phyloP scores from a whole-genome alignment of 2,113 vertebrate species.

The Suricata suricatta region DNA sequence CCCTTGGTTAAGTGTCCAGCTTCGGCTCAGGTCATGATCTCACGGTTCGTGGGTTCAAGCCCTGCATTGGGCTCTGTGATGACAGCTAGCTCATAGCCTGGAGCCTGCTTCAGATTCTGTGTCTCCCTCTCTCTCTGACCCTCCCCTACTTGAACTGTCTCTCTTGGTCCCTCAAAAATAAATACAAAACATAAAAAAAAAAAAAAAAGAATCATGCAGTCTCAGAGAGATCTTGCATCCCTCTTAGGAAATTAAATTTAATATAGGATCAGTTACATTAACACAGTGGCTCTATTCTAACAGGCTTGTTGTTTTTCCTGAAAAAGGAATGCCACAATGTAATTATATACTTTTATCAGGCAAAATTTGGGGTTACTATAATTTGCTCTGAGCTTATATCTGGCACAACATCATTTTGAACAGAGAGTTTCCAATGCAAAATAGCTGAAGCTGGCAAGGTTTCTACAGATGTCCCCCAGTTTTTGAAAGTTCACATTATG shows the following conservation, averaged over 20 bases:
- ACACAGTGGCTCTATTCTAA: not conserved
- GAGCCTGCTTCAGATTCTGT: no score
- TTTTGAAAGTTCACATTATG: not conserved
- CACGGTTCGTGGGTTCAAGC: no score
- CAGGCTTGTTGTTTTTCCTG: conserved; percentile 19
- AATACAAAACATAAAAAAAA: no score
- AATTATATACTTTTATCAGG: conserved; percentile 25
- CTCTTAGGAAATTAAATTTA: conserved; percentile 27
- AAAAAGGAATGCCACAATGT: not conserved
- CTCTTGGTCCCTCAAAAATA: no score
- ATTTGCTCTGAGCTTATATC: not conserved
- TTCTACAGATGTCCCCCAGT: not conserved
- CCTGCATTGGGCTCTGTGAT: no score
- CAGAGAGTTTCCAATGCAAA: not conserved
- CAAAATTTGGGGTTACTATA: not conserved
- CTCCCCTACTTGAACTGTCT: no score
- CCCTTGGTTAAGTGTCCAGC: no score
- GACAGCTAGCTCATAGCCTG: no score
- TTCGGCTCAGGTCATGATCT: no score
- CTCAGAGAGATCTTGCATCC: not conserved
- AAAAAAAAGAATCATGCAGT: not conserved
- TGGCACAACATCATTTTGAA: not conserved
- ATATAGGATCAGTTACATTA: not conserved
- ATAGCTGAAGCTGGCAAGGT: not conserved
- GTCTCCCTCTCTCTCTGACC: no score